Conservation (phyloP, 2,888 invertebrate species). For the Azorinus chamasolen region DNA sequence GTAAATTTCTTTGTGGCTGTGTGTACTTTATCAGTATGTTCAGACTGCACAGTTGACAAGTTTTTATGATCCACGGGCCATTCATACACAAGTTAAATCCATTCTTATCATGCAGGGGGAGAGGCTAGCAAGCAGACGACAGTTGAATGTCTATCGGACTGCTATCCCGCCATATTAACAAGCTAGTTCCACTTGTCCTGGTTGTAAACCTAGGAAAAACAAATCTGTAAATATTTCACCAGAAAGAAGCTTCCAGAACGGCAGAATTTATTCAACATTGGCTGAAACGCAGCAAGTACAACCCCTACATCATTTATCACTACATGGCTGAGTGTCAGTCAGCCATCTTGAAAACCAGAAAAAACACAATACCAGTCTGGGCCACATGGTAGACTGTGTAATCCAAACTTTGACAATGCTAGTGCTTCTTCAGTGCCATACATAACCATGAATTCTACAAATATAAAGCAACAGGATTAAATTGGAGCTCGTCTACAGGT, state of each 20-base stretch:
- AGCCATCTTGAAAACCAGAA: slow-evolving; percentile 54
- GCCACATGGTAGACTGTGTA: slow-evolving; percentile 59
- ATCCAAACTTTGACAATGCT: neutral
- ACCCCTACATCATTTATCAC: neutral
- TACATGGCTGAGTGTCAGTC: slow-evolving; percentile 16
- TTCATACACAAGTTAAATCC: slow-evolving; percentile 41
- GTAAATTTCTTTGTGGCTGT: too few relatives aligned
- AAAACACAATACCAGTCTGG: slow-evolving; percentile 53
- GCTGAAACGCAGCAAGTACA: neutral
- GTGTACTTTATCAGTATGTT: too few relatives aligned
- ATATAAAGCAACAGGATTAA: slow-evolving; percentile 5
- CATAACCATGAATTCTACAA: neutral
- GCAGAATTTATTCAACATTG: too few relatives aligned
- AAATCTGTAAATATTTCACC: too few relatives aligned
- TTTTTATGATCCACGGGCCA: too few relatives aligned
- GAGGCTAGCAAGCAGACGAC: too few relatives aligned
- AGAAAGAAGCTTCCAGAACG: too few relatives aligned
- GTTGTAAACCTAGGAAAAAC: too few relatives aligned
- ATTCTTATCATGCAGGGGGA: slow-evolving; percentile 37
- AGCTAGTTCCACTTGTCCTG: too few relatives aligned
- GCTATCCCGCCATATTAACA: too few relatives aligned
- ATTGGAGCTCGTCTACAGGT: slow-evolving; percentile 24
- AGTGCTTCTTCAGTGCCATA: slow-evolving; percentile 21
- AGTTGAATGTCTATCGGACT: too few relatives aligned
- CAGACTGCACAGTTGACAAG: too few relatives aligned